Base-by-base conservation (phyloP, 2,113 vertebrate species). In the Gobius niger region DNA sequence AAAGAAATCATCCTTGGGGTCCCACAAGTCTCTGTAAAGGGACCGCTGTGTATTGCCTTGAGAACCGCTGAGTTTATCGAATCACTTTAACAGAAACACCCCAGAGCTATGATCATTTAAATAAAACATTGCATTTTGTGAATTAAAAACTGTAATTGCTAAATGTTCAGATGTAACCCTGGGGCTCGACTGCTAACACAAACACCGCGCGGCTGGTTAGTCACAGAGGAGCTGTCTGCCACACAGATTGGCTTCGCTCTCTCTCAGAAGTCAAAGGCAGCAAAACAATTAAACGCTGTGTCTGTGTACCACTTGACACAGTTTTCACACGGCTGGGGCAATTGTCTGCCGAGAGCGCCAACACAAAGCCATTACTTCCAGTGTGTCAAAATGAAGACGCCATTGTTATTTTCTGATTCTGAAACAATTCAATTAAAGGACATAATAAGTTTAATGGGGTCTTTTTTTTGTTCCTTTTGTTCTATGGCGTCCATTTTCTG, bases 61-160 rank as follows among this genome's bases (percentile, higher is more conserved):
- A 84, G 80, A 85, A 78, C 68, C 70, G 34, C 44, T 47, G 69
- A 44, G 40, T 51, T 78, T 82, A 82, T 81, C 77, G 71, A 67
- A 84, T 87, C 72, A 72, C 75, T 73, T 87, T 88, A 85, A 78
- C 73, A 75, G 80, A 87, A 90, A 89, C 85, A 87, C 92, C 92
- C 92, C 92, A 92, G 76, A 93, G 93, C 92, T 89, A 90, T 90
- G 84, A 86, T 92, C 78, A 93, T 93, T 93, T 93, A 93, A 93
- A 93, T 93, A 93, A 93, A 90, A 91, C 87, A 83, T 88, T 90
- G 84, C 82, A 85, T 89, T 89, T 85, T 88, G 83, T 77, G 86
- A 75, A 77, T 82, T 52, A 49, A 77, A 72, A 75, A 44, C 51
- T 91, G 88, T 93, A 93, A 93, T 93, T 93, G 92, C 91, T 82